These are phyloP conservation scores for Pseudopipra pipra DNA, from an alignment of 2,113 vertebrate genomes.

Conservation along the genomic window DNA sequence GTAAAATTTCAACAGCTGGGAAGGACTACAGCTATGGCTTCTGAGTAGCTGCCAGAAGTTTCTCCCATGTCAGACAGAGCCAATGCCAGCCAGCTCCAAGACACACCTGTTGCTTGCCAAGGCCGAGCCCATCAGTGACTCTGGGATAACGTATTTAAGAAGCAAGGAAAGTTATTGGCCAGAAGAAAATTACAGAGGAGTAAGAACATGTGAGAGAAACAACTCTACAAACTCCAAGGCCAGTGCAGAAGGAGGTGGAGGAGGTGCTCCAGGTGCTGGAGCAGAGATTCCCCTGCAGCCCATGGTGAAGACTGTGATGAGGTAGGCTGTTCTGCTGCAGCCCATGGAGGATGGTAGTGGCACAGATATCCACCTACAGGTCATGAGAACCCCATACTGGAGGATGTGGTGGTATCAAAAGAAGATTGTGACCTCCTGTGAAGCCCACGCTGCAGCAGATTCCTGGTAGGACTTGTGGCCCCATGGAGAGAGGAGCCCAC, in stretches of 20 bases:
- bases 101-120: too few species aligned
- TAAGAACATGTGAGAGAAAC: not conserved
- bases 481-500: not conserved
- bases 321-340: not conserved
- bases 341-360: too few species aligned
- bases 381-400: not conserved
- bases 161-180: not conserved
- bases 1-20: not conserved
- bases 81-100: not conserved
- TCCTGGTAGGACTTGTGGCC: not conserved
- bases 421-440: not conserved
- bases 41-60: not conserved
- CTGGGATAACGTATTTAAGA: not conserved
- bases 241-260: not conserved
- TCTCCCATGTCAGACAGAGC: not conserved
- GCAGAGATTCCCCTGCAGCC: not conserved
- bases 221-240: not conserved
- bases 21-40: not conserved
- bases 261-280: not conserved
- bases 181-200: not conserved
- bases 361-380: not conserved
- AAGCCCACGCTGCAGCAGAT: not conserved
- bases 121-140: not conserved
- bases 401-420: not conserved
- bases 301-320: not conserved